Percentiles rank a stretch among this genome's conserved stretches.
Conservation (phyloP, 1,140 invertebrate species). For the Myzus persicae region DNA sequence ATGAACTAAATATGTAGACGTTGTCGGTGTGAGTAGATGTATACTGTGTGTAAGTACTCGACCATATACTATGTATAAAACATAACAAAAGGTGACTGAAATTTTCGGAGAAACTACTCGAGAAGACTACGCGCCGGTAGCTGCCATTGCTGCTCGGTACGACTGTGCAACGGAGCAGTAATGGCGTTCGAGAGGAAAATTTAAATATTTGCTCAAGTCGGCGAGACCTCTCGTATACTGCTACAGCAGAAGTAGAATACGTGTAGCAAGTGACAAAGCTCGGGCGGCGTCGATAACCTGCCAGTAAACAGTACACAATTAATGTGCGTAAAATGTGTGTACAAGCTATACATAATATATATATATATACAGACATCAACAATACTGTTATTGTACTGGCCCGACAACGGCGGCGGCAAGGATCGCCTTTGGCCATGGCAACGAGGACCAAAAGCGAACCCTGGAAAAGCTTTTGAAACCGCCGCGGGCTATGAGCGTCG, state of each 20-base stretch:
- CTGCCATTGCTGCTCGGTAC: accelerated
- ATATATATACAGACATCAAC: too few species aligned
- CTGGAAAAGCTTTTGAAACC: background rate
- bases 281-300: too few species aligned
- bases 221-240: too few species aligned
- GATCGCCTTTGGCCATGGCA: background rate
- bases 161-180: background rate
- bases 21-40: background rate
- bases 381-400: background rate
- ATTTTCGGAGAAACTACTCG: background rate
- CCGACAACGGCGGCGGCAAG: background rate
- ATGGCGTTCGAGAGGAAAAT: background rate
- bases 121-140: background rate
- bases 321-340: too few species aligned
- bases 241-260: too few species aligned
- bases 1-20: background rate
- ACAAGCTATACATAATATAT: too few species aligned
- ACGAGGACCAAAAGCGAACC: background rate
- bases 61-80: background rate
- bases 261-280: background rate
- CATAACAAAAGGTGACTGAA: too few species aligned
- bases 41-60: background rate
- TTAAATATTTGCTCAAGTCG: background rate
- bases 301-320: too few species aligned
- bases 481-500: background rate